Base-by-base conservation (phyloP, 2,888 invertebrate genomes). In the Orchesella flavescens region DNA sequence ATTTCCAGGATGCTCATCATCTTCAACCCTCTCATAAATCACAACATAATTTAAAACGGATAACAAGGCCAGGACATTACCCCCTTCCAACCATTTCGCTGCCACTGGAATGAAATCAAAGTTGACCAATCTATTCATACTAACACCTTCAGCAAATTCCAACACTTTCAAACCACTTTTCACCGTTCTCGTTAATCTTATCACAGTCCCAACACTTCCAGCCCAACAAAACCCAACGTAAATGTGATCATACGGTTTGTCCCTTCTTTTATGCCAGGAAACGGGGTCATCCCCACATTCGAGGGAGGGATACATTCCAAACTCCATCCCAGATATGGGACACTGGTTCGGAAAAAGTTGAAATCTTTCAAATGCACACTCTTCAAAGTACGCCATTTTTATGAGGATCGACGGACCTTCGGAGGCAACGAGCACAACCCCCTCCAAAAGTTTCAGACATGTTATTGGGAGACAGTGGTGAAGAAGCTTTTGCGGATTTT, bases 301-400 rank as follows among this genome's bases (percentile, higher is more conserved):
- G 10, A 73, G 24, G 10, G 17, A n/a, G 0, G 79, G 79, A 59
- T 63, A 57, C 0, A 68, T n/a, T 0, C 63, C n/a, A 49, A 81
- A 82, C 17, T 82, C 79, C 69, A 84, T 79, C 44, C 85, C 85
- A 9, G 85, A 69, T 21, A 85, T 79, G 9, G 79, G 49, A 24
- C 75, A 59, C 53, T 85, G 78, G 24, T 79, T 85, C 1, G 82
- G 85, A 24, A 85, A 85, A n/a, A 85, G 73, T 43, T 85, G 85
- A 65, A 57, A 78, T 43, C 82, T 55, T 55, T 72, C 46, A 59
- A 80, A 76, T 10, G 49, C 19, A 17, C 57, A 46, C 7, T 78
- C 21, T 10, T 73, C 57, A 21, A 79, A 43, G 53, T 81, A 81
- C 0, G 75, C 81, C 79, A 78, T 84, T 57, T 78, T 84, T 1